Evolutionary conservation across 2,113 vertebrate species (phyloP).

Genomic region (Zingel zingel): DNA sequence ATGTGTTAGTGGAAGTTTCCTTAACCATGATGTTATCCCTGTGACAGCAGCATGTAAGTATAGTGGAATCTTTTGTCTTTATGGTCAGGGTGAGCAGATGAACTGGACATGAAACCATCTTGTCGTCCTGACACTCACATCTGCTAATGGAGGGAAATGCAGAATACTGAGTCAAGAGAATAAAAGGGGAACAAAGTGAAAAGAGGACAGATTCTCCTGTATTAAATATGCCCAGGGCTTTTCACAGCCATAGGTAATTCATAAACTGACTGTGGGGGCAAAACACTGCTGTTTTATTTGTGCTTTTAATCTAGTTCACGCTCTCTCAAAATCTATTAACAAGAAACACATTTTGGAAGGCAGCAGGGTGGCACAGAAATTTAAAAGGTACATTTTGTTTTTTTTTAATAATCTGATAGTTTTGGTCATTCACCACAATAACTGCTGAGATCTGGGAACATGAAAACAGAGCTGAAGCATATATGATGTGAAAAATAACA

Average conservation of each 20-base stretch:
- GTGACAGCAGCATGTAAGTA: not conserved
- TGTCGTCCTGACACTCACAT: slow-evolving; percentile 18
- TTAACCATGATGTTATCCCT: slow-evolving; percentile 12
- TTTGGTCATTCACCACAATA: not conserved
- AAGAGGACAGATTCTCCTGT: slow-evolving; percentile 69
- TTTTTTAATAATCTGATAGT: no score
- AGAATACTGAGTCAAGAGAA: slow-evolving; percentile 51
- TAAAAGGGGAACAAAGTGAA: slow-evolving; percentile 49
- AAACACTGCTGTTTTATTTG: slow-evolving; percentile 52
- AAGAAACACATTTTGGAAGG: not conserved
- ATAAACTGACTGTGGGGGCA: slow-evolving; percentile 66
- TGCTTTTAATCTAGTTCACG: slow-evolving; percentile 34
- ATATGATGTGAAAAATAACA: not conserved
- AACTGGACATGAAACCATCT: slow-evolving; percentile 27
- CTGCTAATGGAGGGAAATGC: slow-evolving; percentile 37
- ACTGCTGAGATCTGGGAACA: not conserved
- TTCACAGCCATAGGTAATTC: slow-evolving; percentile 76
- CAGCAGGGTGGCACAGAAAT: not conserved
- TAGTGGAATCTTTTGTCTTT: slow-evolving; percentile 8
- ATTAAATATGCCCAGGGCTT: slow-evolving; percentile 75
- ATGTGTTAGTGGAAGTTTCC: slow-evolving; percentile 13
- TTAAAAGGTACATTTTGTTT: not conserved
- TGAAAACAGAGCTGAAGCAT: not conserved
- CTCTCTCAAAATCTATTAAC: slow-evolving; percentile 17
- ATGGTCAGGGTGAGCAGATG: slow-evolving; percentile 6